A percentile compares a stretch with the other conserved stretches of the same genome.
Evolutionary conservation across 2,888 invertebrate genomes (phyloP).

Genomic region (Terebella lapidaria): DNA sequence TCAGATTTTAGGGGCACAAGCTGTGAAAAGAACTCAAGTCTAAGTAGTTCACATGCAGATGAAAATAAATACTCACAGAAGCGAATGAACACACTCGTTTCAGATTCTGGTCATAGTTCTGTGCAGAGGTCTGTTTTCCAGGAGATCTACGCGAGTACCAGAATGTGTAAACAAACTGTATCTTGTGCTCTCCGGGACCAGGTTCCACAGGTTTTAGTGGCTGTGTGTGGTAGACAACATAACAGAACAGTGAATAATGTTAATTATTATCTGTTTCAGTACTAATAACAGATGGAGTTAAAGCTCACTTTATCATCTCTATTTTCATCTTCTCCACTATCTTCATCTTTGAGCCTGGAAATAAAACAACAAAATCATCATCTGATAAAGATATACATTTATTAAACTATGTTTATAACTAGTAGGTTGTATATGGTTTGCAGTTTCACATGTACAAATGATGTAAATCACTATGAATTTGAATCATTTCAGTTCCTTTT

Average conservation of each 20-base stretch:
- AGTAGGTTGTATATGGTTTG: no score
- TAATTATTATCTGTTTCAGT: no score
- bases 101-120: constrained; percentile 71
- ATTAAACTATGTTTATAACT: no score
- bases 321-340: not conserved
- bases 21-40: no score
- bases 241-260: no score
- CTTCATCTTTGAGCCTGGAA: not conserved
- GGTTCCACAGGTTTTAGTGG: not conserved
- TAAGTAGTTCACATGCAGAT: not conserved
- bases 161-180: constrained; percentile 89
- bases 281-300: not conserved
- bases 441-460: no score
- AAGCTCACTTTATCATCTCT: not conserved
- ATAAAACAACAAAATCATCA: no score
- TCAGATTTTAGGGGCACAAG: no score
- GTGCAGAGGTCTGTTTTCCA: constrained; percentile 60
- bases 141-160: constrained; percentile 73
- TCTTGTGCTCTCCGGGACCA: constrained; percentile 68
- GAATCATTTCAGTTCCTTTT: no score
- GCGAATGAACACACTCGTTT: constrained; percentile 65
- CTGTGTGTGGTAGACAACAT: no score
- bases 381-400: no score
- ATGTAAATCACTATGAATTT: no score
- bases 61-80: constrained; percentile 40